Base-by-base conservation (phyloP, 2,888 invertebrate genomes). In the Pilophorus perplexus region DNA sequence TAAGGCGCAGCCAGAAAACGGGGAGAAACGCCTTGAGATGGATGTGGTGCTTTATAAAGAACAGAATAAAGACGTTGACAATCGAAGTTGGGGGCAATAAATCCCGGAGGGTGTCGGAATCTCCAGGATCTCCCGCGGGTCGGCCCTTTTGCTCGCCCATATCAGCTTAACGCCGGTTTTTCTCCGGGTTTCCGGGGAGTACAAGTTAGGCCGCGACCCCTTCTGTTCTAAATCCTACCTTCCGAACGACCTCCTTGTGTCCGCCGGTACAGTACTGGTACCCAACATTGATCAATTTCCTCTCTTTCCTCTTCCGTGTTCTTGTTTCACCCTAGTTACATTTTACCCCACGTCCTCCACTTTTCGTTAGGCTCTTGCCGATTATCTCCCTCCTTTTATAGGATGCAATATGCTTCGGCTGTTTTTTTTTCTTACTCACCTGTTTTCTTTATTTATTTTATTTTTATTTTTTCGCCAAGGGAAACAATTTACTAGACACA, bases 41-140 rank as follows among this genome's bases (percentile, higher is more conserved):
- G 50, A 64, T 64, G 64, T 64, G 50, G 37, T 33, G 27, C 64
- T 64, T 64, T 64, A 64, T 64, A 64, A 64, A 64, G 64, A 64
- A 64, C 64, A 54, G 64, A 54, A 65, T 65, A 54, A 65, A 65
- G 64, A 65, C 64, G 64, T 65, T 65, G 64, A 65, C 64, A 65
- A 65, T 65, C 54, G 64, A 65, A 65, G 64, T 65, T 54, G 54
- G 54, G 33, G 27, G 50, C 64, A 16, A 65, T 65, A 65, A 65
- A 65, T 65, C 64, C 25, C 42, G 5, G 23, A n/a, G 16, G 42
- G 38, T 33, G 59, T 33, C 23, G 40, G 27, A 23, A 59, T 59
- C 59, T 27, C 22, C 12, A 42, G 38, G 59, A 59, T 52, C 52
- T 52, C 4, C 52, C 28, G 16, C 52, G 25, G n/a, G 52, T 25